A percentile compares a stretch with the other conserved stretches of the same genome.
phyloP scores from a whole-genome alignment of 2,113 vertebrate species.

The Bufo bufo region DNA sequence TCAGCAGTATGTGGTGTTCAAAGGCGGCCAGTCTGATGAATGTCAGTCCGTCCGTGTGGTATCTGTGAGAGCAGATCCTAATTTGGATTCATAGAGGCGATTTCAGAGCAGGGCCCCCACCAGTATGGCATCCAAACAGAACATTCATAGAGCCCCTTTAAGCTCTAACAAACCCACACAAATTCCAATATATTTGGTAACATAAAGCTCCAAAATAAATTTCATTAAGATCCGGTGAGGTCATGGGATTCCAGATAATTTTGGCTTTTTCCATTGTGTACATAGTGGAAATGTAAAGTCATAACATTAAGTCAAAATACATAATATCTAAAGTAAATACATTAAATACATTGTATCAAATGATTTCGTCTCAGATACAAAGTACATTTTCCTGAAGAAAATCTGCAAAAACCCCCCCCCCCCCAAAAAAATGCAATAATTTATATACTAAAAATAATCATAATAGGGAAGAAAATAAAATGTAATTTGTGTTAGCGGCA shows the following conservation, averaged over 20 bases:
- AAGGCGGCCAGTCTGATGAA: no score
- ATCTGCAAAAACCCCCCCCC: background rate
- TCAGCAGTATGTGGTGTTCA: no score
- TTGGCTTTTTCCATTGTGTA: constrained; percentile 1
- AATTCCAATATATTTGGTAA: background rate
- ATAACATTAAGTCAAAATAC: background rate
- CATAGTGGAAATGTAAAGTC: background rate
- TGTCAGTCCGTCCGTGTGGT: no score
- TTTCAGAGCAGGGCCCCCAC: no score
- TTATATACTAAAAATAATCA: background rate
- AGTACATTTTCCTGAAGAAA: background rate
- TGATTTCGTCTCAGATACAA: background rate
- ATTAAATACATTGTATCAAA: background rate
- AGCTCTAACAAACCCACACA: background rate
- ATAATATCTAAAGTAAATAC: background rate
- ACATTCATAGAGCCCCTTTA: background rate
- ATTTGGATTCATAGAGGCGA: no score
- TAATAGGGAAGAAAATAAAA: background rate
- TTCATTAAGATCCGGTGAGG: background rate
- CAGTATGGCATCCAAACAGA: no score
- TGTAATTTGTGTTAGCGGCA: background rate
- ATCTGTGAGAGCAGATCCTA: no score
- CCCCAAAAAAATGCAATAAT: background rate
- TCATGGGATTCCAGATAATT: constrained; percentile 10
- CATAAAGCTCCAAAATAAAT: background rate